These are phyloP conservation scores for Dromaius novaehollandiae DNA, from an alignment of 2,113 vertebrate species.

Conservation along the genomic window DNA sequence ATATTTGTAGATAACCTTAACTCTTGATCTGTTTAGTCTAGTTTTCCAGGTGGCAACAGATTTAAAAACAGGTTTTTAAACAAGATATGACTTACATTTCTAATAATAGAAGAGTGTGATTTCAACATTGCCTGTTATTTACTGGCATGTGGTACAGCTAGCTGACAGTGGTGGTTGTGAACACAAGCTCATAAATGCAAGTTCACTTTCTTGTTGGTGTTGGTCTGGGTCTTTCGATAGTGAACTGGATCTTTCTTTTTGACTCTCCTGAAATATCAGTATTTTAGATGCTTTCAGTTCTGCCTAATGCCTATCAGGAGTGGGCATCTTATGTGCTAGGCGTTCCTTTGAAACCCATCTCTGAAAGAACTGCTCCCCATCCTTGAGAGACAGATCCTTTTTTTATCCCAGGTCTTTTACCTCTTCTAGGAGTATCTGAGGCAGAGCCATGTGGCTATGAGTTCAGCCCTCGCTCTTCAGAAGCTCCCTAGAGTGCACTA, in stretches of 20 bases:
- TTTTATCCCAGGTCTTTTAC: background rate
- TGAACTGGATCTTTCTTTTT: background rate
- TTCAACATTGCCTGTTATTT: conserved; percentile 60
- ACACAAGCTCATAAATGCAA: conserved; percentile 49
- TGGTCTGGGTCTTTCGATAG: conserved; percentile 19
- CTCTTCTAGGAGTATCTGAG: background rate
- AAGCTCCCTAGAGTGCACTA: background rate
- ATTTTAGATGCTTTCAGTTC: background rate
- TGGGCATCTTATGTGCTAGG: background rate
- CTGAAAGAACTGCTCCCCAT: background rate
- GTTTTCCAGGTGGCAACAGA: conserved; percentile 80
- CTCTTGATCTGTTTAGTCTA: conserved; percentile 78
- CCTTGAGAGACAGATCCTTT: background rate
- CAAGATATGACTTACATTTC: conserved; percentile 72
- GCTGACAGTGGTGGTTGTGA: conserved; percentile 58
- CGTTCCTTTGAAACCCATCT: background rate
- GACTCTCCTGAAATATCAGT: background rate
- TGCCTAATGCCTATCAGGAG: background rate
- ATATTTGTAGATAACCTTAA: conserved; percentile 77
- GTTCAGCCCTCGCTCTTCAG: background rate
- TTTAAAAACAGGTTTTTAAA: conserved; percentile 77
- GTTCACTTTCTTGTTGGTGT: conserved; percentile 56
- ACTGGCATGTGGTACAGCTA: conserved; percentile 40
- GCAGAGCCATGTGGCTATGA: background rate
- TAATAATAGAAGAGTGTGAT: conserved; percentile 73